Base-by-base conservation (phyloP, 1,140 invertebrate species). In the Elymnias hypermnestra region DNA sequence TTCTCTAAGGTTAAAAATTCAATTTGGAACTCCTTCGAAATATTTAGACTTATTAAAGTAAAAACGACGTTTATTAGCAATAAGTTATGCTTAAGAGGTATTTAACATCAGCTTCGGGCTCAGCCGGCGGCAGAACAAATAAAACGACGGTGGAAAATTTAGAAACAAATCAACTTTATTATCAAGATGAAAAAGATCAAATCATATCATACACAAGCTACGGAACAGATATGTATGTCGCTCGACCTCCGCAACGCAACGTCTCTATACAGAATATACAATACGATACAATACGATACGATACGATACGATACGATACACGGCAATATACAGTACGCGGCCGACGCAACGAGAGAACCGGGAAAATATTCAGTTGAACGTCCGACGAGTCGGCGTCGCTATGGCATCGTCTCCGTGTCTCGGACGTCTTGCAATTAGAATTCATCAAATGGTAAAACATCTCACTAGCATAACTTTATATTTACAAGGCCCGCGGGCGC, bases 161-260 rank as follows among this genome's bases (percentile, higher is more conserved):
- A 82, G 77, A 84, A 84, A 84, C 77, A 84, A 84, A 81, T 84
- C 71, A 84, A 84, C 72, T 84, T 84, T 84, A 84, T 84, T 84
- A 82, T 81, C 77, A 84, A 84, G 81, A 84, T 84, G 77, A 82
- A 84, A 83, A 84, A 82, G 73, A 83, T 79, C 63, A 84, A 83
- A 81, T 84, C 57, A 84, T 81, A 74, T 66, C 63, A 64, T 63
- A 69, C 66, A 77, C 69, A 83, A 84, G 78, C 77, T 73, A 77
- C 55, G 56, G 63, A 73, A 81, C 68, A 70, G 75, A 78, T 79
- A 74, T 76, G 72, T 74, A 48, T 44, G 45, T 45, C 50, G 45
- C 39, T 33, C 26, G 26, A 42, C 51, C 45, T 35, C 36, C 48
- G 63, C 53, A 53, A 66, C 52, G 23, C 42, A 63, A 57, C 54